phyloP scores from a whole-genome alignment of 2,113 vertebrate genomes.

The Cochlearius cochlearius region DNA sequence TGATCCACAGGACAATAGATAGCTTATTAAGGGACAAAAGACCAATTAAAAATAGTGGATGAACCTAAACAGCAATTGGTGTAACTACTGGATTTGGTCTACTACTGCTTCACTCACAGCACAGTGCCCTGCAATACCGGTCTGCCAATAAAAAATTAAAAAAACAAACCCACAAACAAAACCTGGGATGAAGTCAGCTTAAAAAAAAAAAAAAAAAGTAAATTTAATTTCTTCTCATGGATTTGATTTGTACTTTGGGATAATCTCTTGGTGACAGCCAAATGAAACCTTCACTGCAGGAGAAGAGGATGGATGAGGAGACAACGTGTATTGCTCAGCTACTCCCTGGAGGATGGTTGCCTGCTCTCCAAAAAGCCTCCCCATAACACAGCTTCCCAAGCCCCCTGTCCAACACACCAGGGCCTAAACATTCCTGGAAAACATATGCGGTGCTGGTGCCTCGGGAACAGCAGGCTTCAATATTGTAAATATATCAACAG shows the following conservation, averaged over 20 bases:
- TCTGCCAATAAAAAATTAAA: neutral
- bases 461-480: neutral
- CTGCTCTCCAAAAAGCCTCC: neutral
- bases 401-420: fast-evolving
- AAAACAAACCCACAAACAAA: neutral
- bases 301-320: neutral
- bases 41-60: neutral
- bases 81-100: neutral
- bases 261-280: neutral
- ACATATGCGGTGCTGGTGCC: fast-evolving
- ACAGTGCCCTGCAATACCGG: neutral
- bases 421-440: neutral
- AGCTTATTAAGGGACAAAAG: neutral
- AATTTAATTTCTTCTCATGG: neutral
- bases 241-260: neutral
- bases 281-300: neutral
- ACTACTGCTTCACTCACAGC: neutral
- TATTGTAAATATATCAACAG: neutral
- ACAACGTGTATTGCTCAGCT: fast-evolving
- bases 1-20: neutral
- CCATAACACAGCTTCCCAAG: neutral
- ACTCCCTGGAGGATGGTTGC: neutral
- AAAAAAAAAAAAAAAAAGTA: neutral
- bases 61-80: neutral
- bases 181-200: neutral